Evolutionary conservation across 2,888 invertebrate species (phyloP).

Genomic region (Plebejus melissa): DNA sequence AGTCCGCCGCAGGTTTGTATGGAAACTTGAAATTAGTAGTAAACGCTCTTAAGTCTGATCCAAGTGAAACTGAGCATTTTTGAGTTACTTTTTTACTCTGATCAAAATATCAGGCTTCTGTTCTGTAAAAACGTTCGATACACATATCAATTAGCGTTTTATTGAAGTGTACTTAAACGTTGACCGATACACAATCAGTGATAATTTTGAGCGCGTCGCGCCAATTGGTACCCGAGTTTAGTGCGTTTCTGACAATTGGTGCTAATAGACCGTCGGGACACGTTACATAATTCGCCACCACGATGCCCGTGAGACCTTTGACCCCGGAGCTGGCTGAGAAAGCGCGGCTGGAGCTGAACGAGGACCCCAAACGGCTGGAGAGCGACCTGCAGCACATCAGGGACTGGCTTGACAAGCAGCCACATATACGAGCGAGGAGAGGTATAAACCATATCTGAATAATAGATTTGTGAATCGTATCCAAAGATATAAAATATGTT

Average conservation of each 20-base stretch:
- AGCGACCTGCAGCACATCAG: conserved; percentile 65
- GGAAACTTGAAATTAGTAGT: too few species aligned
- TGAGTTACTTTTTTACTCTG: not conserved
- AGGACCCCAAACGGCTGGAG: conserved; percentile 60
- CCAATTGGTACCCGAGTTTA: conserved; percentile 23
- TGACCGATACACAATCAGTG: conserved; percentile 32
- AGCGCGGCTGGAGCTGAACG: conserved; percentile 68
- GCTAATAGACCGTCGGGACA: not conserved
- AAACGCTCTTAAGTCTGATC: too few species aligned
- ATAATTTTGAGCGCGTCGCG: conserved; percentile 30
- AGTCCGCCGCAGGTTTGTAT: too few species aligned
- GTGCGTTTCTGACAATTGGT: conserved; percentile 20
- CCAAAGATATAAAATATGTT: not conserved
- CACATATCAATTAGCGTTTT: conserved; percentile 24
- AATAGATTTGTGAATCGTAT: not conserved
- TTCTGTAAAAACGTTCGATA: not conserved
- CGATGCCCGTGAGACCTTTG: conserved; percentile 45
- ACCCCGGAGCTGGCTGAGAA: conserved; percentile 45
- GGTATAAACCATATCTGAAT: conserved; percentile 33
- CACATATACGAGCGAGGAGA: conserved; percentile 65
- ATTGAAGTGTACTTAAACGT: conserved; percentile 23
- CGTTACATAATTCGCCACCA: not conserved
- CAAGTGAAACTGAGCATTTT: not conserved
- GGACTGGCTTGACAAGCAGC: conserved; percentile 74
- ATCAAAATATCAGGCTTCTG: not conserved